A percentile compares a stretch with the other conserved stretches of the same genome.
These are phyloP conservation scores for Halcyon badia DNA, from an alignment of 2,797 vertebrate genomes.

Conservation along the genomic window DNA sequence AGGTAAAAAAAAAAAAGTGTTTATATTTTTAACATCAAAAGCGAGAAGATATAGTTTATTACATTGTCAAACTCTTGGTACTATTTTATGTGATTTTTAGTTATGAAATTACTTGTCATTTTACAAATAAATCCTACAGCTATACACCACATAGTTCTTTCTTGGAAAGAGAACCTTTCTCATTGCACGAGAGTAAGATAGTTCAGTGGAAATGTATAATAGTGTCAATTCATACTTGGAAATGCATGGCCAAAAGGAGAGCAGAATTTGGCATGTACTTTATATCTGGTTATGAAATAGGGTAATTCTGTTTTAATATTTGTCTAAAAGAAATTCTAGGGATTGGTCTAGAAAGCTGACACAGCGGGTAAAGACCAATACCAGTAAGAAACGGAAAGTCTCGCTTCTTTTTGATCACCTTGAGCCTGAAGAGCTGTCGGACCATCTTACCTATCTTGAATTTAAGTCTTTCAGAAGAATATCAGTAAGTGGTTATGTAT, in stretches of 20 bases:
- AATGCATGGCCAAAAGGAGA: background rate
- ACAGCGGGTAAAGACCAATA: conserved; percentile 92
- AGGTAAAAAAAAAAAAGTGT: background rate
- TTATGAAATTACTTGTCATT: background rate
- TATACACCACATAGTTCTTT: background rate
- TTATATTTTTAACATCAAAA: background rate
- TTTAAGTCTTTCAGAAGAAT: conserved; percentile 96
- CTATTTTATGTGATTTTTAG: background rate
- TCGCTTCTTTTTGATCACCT: conserved; percentile 94
- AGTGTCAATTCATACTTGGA: background rate
- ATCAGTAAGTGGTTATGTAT: conserved; percentile 83
- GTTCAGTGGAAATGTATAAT: background rate
- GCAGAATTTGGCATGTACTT: background rate
- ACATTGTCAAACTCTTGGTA: background rate
- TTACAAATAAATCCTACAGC: background rate
- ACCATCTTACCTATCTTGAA: conserved; percentile 93
- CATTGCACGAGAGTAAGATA: background rate
- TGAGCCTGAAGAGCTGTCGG: conserved; percentile 92
- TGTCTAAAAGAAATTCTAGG: conserved; percentile 86
- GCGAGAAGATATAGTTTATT: background rate
- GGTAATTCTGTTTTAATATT: conserved; percentile 10
- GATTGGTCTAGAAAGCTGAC: conserved; percentile 97
- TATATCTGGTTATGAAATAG: background rate
- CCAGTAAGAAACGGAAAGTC: conserved; percentile 94
- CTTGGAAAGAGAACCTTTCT: background rate